Evolutionary conservation across 2,888 invertebrate genomes (phyloP), one percentile per base, ranked within the genome.

Genomic region (Eupsilia transversa): DNA sequence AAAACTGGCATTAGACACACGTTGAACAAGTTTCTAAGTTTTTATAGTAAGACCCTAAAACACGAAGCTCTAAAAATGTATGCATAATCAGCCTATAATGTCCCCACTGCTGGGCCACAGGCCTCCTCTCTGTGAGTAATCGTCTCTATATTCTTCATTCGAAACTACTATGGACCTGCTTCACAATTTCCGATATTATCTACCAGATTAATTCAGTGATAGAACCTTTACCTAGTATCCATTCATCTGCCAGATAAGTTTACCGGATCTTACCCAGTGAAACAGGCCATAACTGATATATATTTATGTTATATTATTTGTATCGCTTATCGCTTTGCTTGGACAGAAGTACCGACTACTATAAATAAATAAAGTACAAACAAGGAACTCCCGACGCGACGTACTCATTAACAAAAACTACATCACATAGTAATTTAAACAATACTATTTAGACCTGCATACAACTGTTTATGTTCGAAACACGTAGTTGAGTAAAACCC

Each of bases 321-420:
- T 59, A 20, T n/a, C 46, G 9, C 46, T 65, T 35, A 56, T 23
- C n/a, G n/a, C n/a, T 43, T 64, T 38, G 33, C 38, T 68, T 80
- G 67, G 57, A 84, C 84, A 74, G 64, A 84, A 52, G n/a, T 74
- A 63, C 60, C 68, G 74, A 83, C 73, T 83, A 68, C 63, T 73
- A 74, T 12, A 67, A 66, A 69, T 57, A 63, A 78, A 79, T 67
- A 67, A 79, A 59, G 20, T 70, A 60, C 35, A 59, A 43, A 35
- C 7, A 84, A 74, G 68, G 70, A 74, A 73, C 80, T 73, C 23
- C 72, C 41, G 52, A 74, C 27, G 27, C 41, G 52, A 74, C 27
- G 27, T 23, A 69, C 72, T 57, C 60, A 23, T 67, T 57, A 56
- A 38, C n/a, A 30, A 73, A 64, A 70, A 64, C n/a, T 56, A 71